Evolutionary conservation across 2,797 vertebrate species (phyloP), one percentile per base, ranked within the genome.

Genomic region (Dallia pectoralis): DNA sequence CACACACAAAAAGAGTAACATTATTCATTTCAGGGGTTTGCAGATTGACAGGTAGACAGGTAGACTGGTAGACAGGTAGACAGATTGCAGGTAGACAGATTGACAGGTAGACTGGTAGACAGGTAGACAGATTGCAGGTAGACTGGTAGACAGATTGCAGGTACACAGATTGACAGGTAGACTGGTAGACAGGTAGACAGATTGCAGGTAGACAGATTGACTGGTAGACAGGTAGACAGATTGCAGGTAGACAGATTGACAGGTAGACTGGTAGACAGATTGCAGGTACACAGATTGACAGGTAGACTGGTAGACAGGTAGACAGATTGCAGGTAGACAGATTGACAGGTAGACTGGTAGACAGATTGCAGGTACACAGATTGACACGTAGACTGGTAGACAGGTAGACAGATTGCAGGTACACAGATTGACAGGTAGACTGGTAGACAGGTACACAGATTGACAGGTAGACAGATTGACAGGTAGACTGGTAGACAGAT

Each of bases 191-290:
- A 62, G 59, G 59, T 27, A 62, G 11, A 62, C 67, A 40, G 49
- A 63, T 53, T 19, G 44, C 56, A 30, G 51, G 30, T 18, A 27
- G n/a, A 59, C 63, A 78, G n/a, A n/a, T n/a, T n/a, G 72, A 75
- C 32, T 75, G 59, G 16, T 2, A 62, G 59, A 25, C 59, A 62
- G 59, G 59, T 27, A 62, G 11, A 62, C 73, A 79, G n/a, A n/a
- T 48, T 18, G 62, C 67, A 40, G 49, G 56, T 53, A 15, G 44
- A 19, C 56, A 30, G 51, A 27, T 18, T 22, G n/a, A 59, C 63
- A 78, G n/a, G n/a, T n/a, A 18, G 72, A 75, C 32, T 75, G 59
- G 16, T 2, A 62, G 59, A 25, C 59, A 62, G 59, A 79, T 48
- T 18, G 62, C 67, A 40, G 49, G 56, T 53, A 15, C 44, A 19